These are phyloP conservation scores for Thaumetopoea pityocampa DNA, from an alignment of 1,140 invertebrate species.

Conservation along the genomic window DNA sequence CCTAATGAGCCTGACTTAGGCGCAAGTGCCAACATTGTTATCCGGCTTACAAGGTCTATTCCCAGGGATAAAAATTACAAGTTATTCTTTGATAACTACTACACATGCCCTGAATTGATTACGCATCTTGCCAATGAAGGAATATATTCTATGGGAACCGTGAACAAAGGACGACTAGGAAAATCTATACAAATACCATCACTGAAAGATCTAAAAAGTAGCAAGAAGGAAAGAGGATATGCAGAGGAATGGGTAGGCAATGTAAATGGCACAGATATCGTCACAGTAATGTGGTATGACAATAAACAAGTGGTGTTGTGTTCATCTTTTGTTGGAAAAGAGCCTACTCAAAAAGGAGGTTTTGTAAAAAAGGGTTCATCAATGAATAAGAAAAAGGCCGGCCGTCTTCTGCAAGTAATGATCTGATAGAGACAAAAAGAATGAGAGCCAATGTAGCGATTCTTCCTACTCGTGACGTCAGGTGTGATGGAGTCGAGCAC, in stretches of 20 bases:
- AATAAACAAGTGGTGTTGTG: constrained; percentile 4
- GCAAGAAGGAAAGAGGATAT: background rate
- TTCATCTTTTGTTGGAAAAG: constrained; percentile 11
- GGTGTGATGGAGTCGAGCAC: background rate
- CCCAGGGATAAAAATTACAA: background rate
- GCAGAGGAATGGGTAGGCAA: constrained; percentile 8
- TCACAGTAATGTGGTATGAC: constrained; percentile 10
- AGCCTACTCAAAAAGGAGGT: background rate
- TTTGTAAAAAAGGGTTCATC: background rate
- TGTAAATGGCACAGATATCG: constrained; percentile 1
- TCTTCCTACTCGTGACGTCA: background rate
- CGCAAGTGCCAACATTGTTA: constrained; percentile 29
- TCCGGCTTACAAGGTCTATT: background rate
- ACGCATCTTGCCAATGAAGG: background rate
- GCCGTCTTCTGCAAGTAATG: background rate
- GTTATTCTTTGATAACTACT: constrained; percentile 17
- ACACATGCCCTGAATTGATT: constrained; percentile 2
- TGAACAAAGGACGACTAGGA: too few relatives aligned
- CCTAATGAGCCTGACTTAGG: constrained; percentile 29
- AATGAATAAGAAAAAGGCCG: background rate
- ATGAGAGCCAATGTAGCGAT: background rate
- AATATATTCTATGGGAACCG: too few relatives aligned
- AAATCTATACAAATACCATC: background rate
- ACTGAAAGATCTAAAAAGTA: background rate
- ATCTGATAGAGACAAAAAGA: background rate